A percentile compares a stretch with the other conserved stretches of the same genome.
Evolutionary conservation across 2,888 invertebrate species (phyloP).

Genomic region (Blastobasis adustella): DNA sequence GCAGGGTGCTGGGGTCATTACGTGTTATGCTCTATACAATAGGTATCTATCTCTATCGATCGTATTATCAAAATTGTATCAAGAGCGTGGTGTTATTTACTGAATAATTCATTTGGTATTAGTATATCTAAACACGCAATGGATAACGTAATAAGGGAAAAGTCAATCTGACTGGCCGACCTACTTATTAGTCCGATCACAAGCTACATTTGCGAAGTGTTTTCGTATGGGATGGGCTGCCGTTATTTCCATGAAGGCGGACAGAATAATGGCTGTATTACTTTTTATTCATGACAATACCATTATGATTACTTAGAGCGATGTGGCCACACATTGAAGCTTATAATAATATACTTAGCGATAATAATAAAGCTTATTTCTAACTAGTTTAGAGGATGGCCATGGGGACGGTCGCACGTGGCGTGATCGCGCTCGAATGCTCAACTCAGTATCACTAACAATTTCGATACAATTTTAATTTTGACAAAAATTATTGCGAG

Average conservation of each 20-base stretch:
- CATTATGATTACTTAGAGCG: slow-evolving; percentile 26
- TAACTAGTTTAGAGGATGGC: slow-evolving; percentile 75
- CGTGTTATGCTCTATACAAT: slow-evolving; percentile 22
- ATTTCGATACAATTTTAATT: slow-evolving; percentile 55
- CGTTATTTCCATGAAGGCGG: background rate
- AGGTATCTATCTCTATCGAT: slow-evolving; percentile 37
- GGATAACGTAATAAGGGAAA: slow-evolving; percentile 35
- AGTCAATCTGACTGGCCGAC: slow-evolving; percentile 36
- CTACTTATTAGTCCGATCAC: slow-evolving; percentile 32
- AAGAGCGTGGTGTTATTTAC: slow-evolving; percentile 57
- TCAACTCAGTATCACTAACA: slow-evolving; percentile 35
- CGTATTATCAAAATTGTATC: slow-evolving; percentile 50
- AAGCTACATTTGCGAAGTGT: slow-evolving; percentile 22
- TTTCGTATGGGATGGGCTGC: slow-evolving; percentile 8
- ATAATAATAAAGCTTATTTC: slow-evolving; percentile 53
- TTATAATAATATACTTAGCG: slow-evolving; percentile 39
- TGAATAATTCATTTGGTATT: slow-evolving; percentile 57
- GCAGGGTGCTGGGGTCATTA: slow-evolving; percentile 46
- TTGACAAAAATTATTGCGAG: slow-evolving; percentile 64
- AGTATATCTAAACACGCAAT: slow-evolving; percentile 62
- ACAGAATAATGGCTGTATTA: slow-evolving; percentile 11
- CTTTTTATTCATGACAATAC: slow-evolving; percentile 8
- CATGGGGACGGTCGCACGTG: slow-evolving; percentile 69
- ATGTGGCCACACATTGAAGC: slow-evolving; percentile 37
- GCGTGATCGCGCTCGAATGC: slow-evolving; percentile 57